A percentile compares a stretch with the other conserved stretches of the same genome.
phyloP scores from a whole-genome alignment of 2,113 vertebrate species.

The Oryzias javanicus region DNA sequence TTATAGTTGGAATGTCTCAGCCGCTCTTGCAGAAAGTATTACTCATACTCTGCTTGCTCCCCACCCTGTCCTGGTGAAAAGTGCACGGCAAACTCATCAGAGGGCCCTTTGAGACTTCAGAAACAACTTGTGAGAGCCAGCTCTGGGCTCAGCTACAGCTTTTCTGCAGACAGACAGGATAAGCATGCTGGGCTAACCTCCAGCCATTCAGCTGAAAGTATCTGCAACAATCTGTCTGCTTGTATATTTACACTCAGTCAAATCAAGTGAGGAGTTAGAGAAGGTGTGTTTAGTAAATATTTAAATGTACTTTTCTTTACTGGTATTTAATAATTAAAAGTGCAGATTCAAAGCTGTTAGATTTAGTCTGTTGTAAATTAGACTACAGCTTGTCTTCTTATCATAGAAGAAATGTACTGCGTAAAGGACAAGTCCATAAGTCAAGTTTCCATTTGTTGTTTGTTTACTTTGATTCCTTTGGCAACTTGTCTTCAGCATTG shows the following conservation, averaged over 20 bases:
- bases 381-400: too few species aligned
- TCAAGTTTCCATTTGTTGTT: too few species aligned
- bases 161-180: background rate
- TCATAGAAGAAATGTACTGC: too few species aligned
- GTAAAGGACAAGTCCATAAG: too few species aligned
- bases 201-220: background rate
- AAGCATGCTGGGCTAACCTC: conserved; percentile 1
- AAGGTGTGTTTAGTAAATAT: background rate
- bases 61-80: conserved; percentile 17
- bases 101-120: conserved; percentile 3
- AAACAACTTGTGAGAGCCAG: conserved; percentile 5
- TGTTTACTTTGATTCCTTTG: too few species aligned
- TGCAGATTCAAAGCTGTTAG: too few species aligned
- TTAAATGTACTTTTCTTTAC: too few species aligned
- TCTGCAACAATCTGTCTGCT: background rate
- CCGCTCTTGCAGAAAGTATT: conserved; percentile 21
- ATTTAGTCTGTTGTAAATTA: too few species aligned
- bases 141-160: background rate
- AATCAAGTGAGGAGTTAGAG: background rate
- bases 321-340: too few species aligned
- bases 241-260: background rate
- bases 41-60: conserved; percentile 11
- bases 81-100: conserved; percentile 13
- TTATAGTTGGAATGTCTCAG: conserved; percentile 4
- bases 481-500: too few species aligned